phyloP scores from a whole-genome alignment of 2,113 vertebrate species.

The Plecturocebus donacophilus region DNA sequence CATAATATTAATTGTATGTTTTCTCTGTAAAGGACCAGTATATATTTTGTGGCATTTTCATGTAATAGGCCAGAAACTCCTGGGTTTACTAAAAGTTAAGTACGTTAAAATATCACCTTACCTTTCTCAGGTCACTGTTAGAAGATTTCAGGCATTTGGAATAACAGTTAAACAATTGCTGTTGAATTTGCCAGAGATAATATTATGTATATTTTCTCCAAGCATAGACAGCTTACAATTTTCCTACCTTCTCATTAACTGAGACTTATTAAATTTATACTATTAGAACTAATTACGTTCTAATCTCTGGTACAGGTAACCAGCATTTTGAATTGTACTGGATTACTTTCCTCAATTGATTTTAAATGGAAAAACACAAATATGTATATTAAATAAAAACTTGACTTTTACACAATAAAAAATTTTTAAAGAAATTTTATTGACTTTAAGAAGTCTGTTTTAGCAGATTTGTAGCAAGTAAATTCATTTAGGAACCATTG shows the following conservation, averaged over 20 bases:
- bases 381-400: neutral
- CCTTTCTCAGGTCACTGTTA: neutral
- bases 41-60: neutral
- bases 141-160: neutral
- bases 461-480: neutral
- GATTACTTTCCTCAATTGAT: neutral
- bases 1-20: neutral
- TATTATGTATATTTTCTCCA: neutral
- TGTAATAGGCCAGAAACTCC: neutral
- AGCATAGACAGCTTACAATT: neutral
- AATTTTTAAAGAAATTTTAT: neutral
- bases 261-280: neutral
- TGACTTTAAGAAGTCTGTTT: neutral
- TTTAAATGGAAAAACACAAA: constrained; percentile 22
- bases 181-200: neutral
- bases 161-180: neutral
- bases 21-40: neutral
- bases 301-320: neutral
- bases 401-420: neutral
- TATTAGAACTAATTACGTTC: neutral
- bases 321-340: neutral
- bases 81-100: neutral
- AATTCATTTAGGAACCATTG: neutral
- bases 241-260: neutral
- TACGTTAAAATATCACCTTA: neutral